Conservation (phyloP, 1,140 invertebrate genomes). For the Nephila pilipes region DNA sequence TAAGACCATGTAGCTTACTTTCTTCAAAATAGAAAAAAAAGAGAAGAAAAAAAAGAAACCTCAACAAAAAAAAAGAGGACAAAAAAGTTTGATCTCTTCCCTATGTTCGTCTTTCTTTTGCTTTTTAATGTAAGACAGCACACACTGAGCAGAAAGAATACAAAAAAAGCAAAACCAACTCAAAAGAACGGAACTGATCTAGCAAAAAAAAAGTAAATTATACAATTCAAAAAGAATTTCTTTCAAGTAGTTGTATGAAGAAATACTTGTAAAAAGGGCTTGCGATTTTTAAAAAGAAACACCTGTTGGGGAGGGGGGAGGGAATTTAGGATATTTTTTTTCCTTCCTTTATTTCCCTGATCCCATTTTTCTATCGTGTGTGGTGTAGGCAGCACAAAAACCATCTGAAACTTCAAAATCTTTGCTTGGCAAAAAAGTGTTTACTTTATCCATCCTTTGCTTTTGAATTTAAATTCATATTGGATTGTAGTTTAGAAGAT, state of each 20-base stretch:
- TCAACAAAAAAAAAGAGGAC: not conserved
- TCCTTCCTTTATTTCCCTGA: not conserved
- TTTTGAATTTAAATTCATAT: not conserved
- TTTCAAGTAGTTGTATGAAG: conserved; percentile 9
- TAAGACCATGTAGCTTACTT: not conserved
- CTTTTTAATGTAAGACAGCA: not conserved
- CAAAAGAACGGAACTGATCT: conserved; percentile 49
- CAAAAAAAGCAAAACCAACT: not conserved
- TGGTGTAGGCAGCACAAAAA: not conserved
- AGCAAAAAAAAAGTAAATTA: conserved; percentile 52
- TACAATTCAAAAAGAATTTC: conserved; percentile 49
- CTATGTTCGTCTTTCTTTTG: not conserved
- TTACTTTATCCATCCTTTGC: not conserved
- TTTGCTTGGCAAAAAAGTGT: not conserved
- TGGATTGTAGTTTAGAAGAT: not conserved
- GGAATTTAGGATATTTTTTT: not conserved
- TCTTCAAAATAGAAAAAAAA: not conserved
- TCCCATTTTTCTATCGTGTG: conserved; percentile 30
- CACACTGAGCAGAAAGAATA: not conserved
- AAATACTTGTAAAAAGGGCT: conserved; percentile 23
- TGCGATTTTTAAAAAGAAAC: conserved; percentile 37
- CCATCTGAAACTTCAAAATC: conserved; percentile 11
- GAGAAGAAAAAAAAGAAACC: not conserved
- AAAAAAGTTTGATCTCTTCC: conserved; percentile 36
- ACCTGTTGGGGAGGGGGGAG: conserved; percentile 36